These are phyloP conservation scores for Drosophila recens DNA, from an alignment of 2,888 invertebrate genomes.

Conservation along the genomic window DNA sequence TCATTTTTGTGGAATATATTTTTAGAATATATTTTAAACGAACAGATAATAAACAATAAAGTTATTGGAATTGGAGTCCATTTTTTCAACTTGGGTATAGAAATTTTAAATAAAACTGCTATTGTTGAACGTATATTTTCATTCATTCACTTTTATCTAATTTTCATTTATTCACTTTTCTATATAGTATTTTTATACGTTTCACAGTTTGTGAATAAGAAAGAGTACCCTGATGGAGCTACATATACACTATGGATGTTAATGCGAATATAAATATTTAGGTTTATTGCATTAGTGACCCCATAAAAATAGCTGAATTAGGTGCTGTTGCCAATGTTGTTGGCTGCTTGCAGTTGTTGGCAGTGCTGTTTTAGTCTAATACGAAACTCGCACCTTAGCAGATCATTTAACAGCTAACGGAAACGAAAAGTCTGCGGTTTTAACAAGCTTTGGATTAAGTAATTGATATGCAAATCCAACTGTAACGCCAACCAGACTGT, in stretches of 20 bases:
- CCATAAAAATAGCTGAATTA: slow-evolving; percentile 22
- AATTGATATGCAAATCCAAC: slow-evolving; percentile 70
- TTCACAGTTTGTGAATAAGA: not conserved
- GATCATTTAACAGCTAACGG: slow-evolving; percentile 26
- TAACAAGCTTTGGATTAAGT: slow-evolving; percentile 45
- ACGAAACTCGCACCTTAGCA: slow-evolving; percentile 10
- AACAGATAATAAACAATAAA: no score
- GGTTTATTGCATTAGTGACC: not conserved
- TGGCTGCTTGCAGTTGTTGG: not conserved
- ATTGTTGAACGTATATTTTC: no score
- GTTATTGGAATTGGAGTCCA: no score
- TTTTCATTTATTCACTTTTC: no score
- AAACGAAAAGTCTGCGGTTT: slow-evolving; percentile 24
- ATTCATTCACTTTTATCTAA: no score
- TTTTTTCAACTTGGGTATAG: no score
- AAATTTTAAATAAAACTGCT: no score
- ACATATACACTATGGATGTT: not conserved
- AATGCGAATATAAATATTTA: not conserved
- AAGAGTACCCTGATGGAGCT: not conserved
- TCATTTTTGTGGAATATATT: no score
- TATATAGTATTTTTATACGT: not conserved
- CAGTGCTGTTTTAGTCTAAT: not conserved
- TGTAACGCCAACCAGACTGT: slow-evolving; percentile 29
- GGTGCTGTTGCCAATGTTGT: slow-evolving; percentile 6
- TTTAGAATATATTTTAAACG: no score